These are phyloP conservation scores for Drosophila imparisetae DNA, from an alignment of 2,888 invertebrate species.

Conservation along the genomic window DNA sequence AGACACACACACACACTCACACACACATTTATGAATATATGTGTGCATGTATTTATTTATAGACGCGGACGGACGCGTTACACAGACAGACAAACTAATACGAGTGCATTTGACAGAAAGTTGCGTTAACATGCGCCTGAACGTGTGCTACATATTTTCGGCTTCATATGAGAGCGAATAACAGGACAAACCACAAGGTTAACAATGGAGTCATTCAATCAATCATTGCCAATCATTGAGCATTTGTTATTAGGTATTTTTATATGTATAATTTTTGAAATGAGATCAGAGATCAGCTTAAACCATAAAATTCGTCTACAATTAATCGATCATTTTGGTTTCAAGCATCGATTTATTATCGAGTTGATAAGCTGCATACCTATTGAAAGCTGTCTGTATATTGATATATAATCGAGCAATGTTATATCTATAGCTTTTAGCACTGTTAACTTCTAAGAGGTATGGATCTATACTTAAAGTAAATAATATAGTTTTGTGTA, in stretches of 20 bases:
- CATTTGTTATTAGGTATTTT: background rate
- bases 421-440: background rate
- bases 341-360: slow-evolving; percentile 1
- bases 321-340: background rate
- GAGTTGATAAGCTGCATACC: background rate
- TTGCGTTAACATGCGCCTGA: slow-evolving; percentile 26
- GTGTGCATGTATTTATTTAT: slow-evolving; percentile 3
- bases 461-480: background rate
- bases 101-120: slow-evolving; percentile 9
- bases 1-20: slow-evolving; percentile 43
- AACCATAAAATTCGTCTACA: background rate
- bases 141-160: slow-evolving; percentile 40
- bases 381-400: background rate
- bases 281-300: background rate
- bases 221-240: background rate
- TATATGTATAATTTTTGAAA: background rate
- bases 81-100: slow-evolving; percentile 18
- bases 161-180: slow-evolving; percentile 13
- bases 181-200: slow-evolving; percentile 28
- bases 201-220: slow-evolving; percentile 19
- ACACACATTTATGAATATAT: slow-evolving; percentile 14
- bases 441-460: background rate
- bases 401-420: too few relatives aligned
- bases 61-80: slow-evolving; percentile 19
- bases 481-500: background rate